Conservation (phyloP, 2,113 vertebrate species). For the Collichthys lucidus region DNA sequence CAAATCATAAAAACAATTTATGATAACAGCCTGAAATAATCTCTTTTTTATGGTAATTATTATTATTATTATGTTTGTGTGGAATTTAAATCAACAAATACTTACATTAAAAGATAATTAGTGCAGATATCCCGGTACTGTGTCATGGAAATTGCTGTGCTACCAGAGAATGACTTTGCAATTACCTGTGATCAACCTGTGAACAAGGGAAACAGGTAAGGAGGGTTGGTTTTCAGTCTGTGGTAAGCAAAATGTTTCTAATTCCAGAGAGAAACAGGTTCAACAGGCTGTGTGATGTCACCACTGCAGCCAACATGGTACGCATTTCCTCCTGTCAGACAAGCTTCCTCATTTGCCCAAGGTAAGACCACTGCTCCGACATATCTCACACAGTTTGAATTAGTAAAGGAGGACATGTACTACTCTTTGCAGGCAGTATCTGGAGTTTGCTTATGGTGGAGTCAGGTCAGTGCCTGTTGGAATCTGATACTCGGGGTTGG, state of each 20-base stretch:
- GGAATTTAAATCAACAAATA: background rate
- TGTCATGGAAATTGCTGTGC: background rate
- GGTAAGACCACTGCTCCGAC: constrained; percentile 55
- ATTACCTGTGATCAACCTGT: background rate
- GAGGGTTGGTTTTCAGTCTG: constrained; percentile 14
- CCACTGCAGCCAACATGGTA: constrained; percentile 19
- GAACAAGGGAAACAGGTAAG: background rate
- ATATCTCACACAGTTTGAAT: constrained; percentile 18
- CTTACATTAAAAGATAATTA: background rate
- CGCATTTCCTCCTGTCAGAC: constrained; percentile 13
- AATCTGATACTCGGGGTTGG: background rate
- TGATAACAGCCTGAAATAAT: too few species aligned
- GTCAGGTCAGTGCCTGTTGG: background rate
- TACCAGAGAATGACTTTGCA: background rate
- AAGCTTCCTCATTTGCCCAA: constrained; percentile 34
- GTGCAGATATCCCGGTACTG: background rate
- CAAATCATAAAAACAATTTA: too few species aligned
- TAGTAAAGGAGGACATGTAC: background rate
- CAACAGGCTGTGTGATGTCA: constrained; percentile 57
- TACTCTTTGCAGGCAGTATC: background rate
- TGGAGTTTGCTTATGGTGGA: background rate
- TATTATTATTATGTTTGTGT: background rate
- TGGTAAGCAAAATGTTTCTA: constrained; percentile 54
- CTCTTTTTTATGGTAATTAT: background rate
- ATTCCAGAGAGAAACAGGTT: constrained; percentile 73